phyloP scores from a whole-genome alignment of 2,113 vertebrate genomes.

The Athene noctua region DNA sequence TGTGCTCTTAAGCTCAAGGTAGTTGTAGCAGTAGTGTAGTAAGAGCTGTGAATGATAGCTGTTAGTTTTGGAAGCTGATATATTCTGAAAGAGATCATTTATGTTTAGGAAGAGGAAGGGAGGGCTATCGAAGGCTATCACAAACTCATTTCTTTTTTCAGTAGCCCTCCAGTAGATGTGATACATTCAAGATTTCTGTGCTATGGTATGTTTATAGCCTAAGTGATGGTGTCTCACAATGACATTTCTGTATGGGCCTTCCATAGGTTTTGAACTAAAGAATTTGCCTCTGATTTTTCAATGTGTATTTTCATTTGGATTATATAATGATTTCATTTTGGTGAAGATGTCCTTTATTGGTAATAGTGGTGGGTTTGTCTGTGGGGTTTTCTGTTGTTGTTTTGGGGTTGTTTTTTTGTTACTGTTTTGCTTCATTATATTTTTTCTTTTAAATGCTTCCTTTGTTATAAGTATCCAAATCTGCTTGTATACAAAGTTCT shows the following conservation, averaged over 20 bases:
- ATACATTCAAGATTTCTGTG: not conserved
- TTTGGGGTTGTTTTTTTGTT: not conserved
- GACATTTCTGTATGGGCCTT: not conserved
- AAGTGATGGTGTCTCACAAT: not conserved
- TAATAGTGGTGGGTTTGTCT: not conserved
- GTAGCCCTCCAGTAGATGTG: not conserved
- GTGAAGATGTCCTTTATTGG: not conserved
- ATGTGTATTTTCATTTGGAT: not conserved
- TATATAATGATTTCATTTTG: not conserved
- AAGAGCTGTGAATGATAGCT: not conserved
- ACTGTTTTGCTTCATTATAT: not conserved
- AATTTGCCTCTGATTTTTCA: not conserved
- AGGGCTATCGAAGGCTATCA: not conserved
- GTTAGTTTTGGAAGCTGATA: not conserved
- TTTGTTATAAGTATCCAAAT: not conserved
- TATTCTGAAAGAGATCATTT: not conserved
- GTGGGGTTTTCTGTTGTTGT: not conserved
- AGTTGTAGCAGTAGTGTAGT: not conserved
- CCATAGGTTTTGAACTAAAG: not conserved
- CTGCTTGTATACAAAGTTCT: not conserved
- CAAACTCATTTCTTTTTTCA: not conserved
- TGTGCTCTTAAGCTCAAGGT: not conserved
- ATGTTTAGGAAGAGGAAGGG: not conserved
- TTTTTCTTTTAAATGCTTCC: not conserved
- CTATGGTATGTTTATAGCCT: not conserved